Base-by-base conservation (phyloP, 2,888 invertebrate genomes). In the Sepioteuthis lessoniana region DNA sequence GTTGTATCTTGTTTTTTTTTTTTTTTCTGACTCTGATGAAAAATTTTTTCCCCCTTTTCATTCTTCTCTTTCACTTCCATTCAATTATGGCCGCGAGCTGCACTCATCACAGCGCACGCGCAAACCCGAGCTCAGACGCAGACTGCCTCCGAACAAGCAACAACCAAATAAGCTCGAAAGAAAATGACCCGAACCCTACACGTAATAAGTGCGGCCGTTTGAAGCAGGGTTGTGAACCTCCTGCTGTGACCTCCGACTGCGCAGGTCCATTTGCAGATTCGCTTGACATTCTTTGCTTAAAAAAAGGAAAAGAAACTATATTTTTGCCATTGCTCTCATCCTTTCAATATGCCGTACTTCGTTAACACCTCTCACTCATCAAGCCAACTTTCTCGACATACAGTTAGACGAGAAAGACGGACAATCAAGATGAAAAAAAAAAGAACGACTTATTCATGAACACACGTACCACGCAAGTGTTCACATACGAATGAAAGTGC, bases 121-220 rank as follows among this genome's bases (percentile, higher is more conserved):
- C 76, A 16, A 76, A 76, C 76, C 7, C 76, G n/a, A n/a, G n/a
- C 76, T 50, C 76, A 10, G 76, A 76, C 76, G n/a, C 76, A 76
- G 76, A 13, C 76, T 76, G 76, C 76, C 76, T 76, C 10, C 76
- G 76, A 76, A 76, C 76, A 76, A 76, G 76, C 76, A 76, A 76
- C 76, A 76, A n/a, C 76, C 76, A 76, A 76, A 76, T n/a, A n/a
- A n/a, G 31, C n/a, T 76, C 5, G 31, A 76, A 76, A n/a, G n/a
- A 76, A 76, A 76, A 76, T 76, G 76, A 76, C 76, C 76, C 76
- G 31, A 76, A n/a, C n/a, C 60, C 31, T 76, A 76, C 76, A 76
- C 76, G 76, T n/a, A 76, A 76, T 76, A 76, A 76, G 76, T 76
- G 76, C 76, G 76, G n/a, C 76, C 76, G 76, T 76, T 76, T 76